Evolutionary conservation across 2,797 vertebrate species (phyloP).

Genomic region (Rhinichthys osculus): DNA sequence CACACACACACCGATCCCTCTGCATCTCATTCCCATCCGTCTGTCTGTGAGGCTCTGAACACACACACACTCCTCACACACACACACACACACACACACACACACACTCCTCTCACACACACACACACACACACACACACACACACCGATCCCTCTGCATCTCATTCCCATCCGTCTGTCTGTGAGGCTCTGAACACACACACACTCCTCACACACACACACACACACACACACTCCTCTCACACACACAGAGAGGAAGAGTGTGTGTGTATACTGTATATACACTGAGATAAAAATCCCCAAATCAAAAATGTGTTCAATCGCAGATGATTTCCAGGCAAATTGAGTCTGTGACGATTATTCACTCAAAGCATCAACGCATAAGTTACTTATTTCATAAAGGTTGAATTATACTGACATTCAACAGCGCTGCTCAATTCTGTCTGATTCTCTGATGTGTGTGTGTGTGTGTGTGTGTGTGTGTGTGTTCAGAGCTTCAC

Average conservation of each 20-base stretch:
- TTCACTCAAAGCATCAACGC: neutral
- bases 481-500: neutral
- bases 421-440: no score
- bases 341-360: neutral
- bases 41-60: no score
- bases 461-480: neutral
- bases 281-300: no score
- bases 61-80: no score
- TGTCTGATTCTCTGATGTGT: neutral
- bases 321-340: neutral
- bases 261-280: no score
- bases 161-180: neutral
- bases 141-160: neutral
- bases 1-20: no score
- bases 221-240: no score
- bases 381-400: conserved; percentile 53
- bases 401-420: neutral
- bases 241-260: neutral
- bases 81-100: no score
- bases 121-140: no score
- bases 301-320: neutral
- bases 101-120: no score
- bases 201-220: no score
- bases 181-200: neutral
- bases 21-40: no score